Evolutionary conservation across 2,797 vertebrate genomes (phyloP), one percentile per base, ranked within the genome.

Genomic region (Poeciliopsis paucimaculata): DNA sequence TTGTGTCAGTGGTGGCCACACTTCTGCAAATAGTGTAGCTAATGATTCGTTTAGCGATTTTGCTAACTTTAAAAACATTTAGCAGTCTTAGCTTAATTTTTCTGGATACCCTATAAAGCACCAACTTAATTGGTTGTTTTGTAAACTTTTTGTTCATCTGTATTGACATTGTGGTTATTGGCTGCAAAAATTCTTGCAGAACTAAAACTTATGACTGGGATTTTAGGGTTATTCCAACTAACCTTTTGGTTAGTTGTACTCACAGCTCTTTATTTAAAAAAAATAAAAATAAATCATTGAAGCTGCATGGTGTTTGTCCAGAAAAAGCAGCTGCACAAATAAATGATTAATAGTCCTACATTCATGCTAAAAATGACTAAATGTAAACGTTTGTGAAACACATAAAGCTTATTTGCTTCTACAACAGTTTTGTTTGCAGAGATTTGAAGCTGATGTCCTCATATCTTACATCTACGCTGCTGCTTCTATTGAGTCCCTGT

Each of bases 401-500:
- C 23, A 6, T n/a, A 8, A 12, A 28, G 41, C n/a, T 46, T 46
- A 72, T 46, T 71, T 43, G 41, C 12, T 45, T n/a, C 5, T 71
- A 15, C n/a, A 45, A 45, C 3, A 85, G 70, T 77, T 6, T 0
- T 18, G 13, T 51, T 72, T 41, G 55, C 34, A 28, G 49, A 62
- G 31, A 46, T 60, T 47, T 41, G 46, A 47, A 18, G 68, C 20
- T 41, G 4, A 68, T 5, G 5, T 73, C 72, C 11, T 46, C 18
- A n/a, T 71, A 12, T 64, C 41, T 75, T 36, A n/a, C 68, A 8
- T n/a, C 13, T n/a, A 34, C 12, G 15, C 1, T 26, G 45, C 26
- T 26, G 26, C 55, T 68, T 79, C 55, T 41, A n/a, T 51, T 80
- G 66, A 49, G 34, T 76, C 11, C 43, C 71, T 68, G 41, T 16